Evolutionary conservation across 1,140 invertebrate species (phyloP).

Genomic region (Pantala flavescens): DNA sequence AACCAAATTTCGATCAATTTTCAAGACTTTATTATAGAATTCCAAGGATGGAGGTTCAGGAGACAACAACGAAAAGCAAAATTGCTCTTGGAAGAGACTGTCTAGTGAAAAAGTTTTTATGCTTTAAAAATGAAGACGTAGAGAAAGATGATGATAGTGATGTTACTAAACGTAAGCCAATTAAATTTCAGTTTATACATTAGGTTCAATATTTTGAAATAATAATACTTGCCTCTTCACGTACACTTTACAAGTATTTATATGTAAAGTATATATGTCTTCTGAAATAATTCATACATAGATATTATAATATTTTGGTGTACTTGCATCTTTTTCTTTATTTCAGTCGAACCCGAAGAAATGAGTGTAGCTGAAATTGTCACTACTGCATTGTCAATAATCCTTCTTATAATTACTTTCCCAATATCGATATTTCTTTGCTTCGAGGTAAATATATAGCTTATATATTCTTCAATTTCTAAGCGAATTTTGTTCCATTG

Average conservation of each 20-base stretch:
- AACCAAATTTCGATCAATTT: too few relatives aligned
- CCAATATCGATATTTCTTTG: neutral
- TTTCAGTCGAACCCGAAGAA: neutral
- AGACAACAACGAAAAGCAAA: neutral
- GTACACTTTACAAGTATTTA: neutral
- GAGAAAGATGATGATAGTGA: slow-evolving; percentile 1
- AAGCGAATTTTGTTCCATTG: too few relatives aligned
- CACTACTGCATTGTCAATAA: neutral
- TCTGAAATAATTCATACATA: too few relatives aligned
- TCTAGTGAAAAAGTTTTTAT: neutral
- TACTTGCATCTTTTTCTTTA: neutral
- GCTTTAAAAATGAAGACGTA: neutral
- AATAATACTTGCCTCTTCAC: neutral
- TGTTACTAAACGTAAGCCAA: neutral
- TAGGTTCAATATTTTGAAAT: neutral
- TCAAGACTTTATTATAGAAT: too few relatives aligned
- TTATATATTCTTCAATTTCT: neutral
- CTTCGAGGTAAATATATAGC: neutral
- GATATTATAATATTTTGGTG: too few relatives aligned
- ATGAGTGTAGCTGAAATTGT: neutral
- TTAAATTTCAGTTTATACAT: too few relatives aligned
- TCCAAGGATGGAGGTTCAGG: neutral
- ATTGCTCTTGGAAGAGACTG: neutral
- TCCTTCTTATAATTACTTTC: neutral
- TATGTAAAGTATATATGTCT: neutral